Percentiles rank a stretch among this genome's conserved stretches.
These are phyloP conservation scores for Drosophila nebulosa DNA, from an alignment of 1,140 invertebrate genomes.

Conservation along the genomic window DNA sequence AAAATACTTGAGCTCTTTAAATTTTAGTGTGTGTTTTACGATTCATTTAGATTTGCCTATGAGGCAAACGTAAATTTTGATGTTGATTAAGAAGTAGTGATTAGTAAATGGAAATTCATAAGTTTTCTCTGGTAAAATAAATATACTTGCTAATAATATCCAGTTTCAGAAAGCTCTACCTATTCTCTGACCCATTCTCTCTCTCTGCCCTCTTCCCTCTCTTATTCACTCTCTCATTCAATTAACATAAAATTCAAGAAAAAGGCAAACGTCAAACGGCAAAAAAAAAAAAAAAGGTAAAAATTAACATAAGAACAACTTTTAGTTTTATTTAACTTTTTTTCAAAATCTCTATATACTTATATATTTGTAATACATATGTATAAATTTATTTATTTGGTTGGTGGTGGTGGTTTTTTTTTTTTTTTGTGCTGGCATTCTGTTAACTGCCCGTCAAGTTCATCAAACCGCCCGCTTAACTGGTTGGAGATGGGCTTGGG, in stretches of 20 bases:
- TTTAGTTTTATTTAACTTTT: constrained; percentile 52
- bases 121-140: too few relatives aligned
- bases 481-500: constrained; percentile 19
- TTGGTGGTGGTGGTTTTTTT: constrained; percentile 15
- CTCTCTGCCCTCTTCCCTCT: not conserved
- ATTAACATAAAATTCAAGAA: constrained; percentile 76
- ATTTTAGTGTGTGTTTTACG: too few relatives aligned
- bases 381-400: constrained; percentile 18
- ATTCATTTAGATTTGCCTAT: too few relatives aligned
- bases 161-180: too few relatives aligned
- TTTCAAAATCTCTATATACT: constrained; percentile 17
- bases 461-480: constrained; percentile 57
- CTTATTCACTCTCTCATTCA: constrained; percentile 32
- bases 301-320: constrained; percentile 73
- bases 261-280: constrained; percentile 24
- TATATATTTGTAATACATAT: constrained; percentile 11
- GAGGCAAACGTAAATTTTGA: too few relatives aligned
- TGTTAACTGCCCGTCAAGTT: constrained; percentile 66
- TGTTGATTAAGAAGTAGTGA: too few relatives aligned
- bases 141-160: too few relatives aligned
- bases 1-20: too few relatives aligned
- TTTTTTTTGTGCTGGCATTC: constrained; percentile 21
- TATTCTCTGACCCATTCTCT: too few relatives aligned
- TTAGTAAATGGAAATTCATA: too few relatives aligned
- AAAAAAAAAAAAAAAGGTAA: constrained; percentile 30